Percentiles rank a stretch among this genome's conserved stretches.
Evolutionary conservation across 2,888 invertebrate species (phyloP).

Genomic region (Phyllotreta cruciferae): DNA sequence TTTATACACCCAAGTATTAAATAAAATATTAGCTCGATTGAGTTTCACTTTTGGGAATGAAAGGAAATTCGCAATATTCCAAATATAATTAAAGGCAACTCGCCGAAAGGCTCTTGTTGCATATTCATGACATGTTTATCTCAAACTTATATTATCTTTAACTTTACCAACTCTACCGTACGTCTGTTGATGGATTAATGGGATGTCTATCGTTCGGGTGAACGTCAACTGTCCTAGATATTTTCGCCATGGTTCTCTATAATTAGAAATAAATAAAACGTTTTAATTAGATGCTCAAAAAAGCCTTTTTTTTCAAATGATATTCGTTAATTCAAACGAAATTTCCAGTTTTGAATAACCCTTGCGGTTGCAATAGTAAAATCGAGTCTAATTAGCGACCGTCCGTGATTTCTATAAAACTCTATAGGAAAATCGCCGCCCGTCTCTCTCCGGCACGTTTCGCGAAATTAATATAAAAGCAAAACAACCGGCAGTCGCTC

Average conservation of each 20-base stretch:
- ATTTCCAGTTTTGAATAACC: no score
- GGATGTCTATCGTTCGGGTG: conserved; percentile 38
- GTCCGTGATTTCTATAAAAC: conserved; percentile 27
- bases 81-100: conserved; percentile 51
- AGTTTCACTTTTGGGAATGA: conserved; percentile 38
- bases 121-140: conserved; percentile 60
- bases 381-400: conserved; percentile 20
- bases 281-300: neutral
- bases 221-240: no score
- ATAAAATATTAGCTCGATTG: conserved; percentile 21
- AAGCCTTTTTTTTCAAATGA: neutral
- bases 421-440: conserved; percentile 24
- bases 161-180: conserved; percentile 55
- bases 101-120: conserved; percentile 49
- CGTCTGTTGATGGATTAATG: conserved; percentile 44
- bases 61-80: conserved; percentile 51
- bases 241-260: conserved; percentile 11
- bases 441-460: conserved; percentile 27
- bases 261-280: neutral
- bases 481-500: conserved; percentile 34
- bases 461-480: conserved; percentile 32
- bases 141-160: conserved; percentile 61
- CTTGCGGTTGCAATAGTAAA: neutral
- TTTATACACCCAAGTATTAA: no score
- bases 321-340: no score